phyloP scores from a whole-genome alignment of 2,797 vertebrate genomes.

The Acridotheres tristis region DNA sequence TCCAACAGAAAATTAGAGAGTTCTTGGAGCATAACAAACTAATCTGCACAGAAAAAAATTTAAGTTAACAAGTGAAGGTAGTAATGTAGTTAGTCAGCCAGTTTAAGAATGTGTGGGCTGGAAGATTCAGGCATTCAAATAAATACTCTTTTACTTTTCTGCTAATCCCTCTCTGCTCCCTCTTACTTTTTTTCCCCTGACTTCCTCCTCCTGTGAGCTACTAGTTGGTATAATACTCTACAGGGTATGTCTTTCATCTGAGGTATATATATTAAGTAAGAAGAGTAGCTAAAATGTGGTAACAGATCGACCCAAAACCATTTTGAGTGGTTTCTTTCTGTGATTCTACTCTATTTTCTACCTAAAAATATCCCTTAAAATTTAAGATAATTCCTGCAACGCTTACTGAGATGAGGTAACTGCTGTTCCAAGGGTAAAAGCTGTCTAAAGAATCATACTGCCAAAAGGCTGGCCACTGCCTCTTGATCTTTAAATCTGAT shows the following conservation, averaged over 20 bases:
- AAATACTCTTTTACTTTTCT: slow-evolving; percentile 35
- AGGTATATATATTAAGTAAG: not conserved
- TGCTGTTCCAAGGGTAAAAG: not conserved
- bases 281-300: not conserved
- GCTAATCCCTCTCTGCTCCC: not conserved
- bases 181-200: not conserved
- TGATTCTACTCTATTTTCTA: not conserved
- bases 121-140: slow-evolving; percentile 11
- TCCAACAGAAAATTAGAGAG: not conserved
- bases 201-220: not conserved
- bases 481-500: not conserved
- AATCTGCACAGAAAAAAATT: not conserved
- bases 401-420: not conserved
- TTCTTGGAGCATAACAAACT: not conserved
- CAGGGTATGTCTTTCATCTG: not conserved
- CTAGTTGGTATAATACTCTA: not conserved
- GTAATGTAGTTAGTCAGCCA: not conserved
- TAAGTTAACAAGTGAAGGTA: not conserved
- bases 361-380: not conserved
- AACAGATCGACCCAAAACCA: not conserved
- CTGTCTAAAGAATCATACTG: not conserved
- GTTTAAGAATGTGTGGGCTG: not conserved
- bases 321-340: not conserved
- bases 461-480: not conserved
- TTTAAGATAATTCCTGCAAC: not conserved